Percentiles rank a stretch among this genome's conserved stretches.
Conservation (phyloP, 2,888 invertebrate genomes). For the Antitype chi region DNA sequence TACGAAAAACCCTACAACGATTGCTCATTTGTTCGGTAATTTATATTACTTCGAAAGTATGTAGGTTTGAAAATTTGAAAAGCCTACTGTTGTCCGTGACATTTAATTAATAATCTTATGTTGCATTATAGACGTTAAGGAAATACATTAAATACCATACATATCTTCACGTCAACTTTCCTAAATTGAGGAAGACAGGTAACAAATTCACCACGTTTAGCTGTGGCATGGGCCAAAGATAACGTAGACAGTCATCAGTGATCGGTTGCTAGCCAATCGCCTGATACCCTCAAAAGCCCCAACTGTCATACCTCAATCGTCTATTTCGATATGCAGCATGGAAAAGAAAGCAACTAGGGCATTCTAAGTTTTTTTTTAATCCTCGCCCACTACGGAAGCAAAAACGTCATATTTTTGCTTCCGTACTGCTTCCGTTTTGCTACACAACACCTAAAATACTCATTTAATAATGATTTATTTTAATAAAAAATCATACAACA, state of each 20-base stretch:
- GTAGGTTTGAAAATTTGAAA: background rate
- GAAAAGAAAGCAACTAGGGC: constrained; percentile 1
- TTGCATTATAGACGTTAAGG: background rate
- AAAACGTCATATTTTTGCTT: no score
- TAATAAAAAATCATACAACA: constrained; percentile 2
- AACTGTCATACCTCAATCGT: constrained; percentile 11
- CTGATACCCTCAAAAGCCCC: constrained; percentile 19
- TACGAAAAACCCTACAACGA: no score
- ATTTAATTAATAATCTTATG: constrained; percentile 1
- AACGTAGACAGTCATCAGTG: constrained; percentile 8
- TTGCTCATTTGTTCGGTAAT: no score
- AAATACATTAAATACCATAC: constrained; percentile 12
- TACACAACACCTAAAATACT: background rate
- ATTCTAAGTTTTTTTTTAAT: background rate
- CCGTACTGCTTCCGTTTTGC: background rate
- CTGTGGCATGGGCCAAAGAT: constrained; percentile 7
- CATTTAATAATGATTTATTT: background rate
- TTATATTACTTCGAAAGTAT: background rate
- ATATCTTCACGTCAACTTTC: background rate
- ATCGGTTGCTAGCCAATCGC: constrained; percentile 15
- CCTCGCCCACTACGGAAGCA: background rate
- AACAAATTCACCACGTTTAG: constrained; percentile 8
- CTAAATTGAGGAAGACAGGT: constrained; percentile 6
- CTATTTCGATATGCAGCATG: constrained; percentile 2
- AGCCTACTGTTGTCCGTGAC: no score